Base-by-base conservation (phyloP, 1,140 invertebrate genomes). In the Trichonephila clavipes region DNA sequence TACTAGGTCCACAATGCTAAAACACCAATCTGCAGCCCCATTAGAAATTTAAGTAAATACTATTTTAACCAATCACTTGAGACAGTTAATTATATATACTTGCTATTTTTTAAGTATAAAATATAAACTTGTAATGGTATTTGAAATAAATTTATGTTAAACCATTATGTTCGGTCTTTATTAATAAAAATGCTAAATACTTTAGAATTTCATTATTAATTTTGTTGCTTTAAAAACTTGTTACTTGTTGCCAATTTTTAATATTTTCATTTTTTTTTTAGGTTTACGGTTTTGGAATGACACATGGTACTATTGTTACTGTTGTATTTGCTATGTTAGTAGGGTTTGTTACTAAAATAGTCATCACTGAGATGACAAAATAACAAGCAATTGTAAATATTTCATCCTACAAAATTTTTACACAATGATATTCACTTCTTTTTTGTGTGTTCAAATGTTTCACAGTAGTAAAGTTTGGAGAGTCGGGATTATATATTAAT, bases 321-420 rank as follows among this genome's bases (percentile, higher is more conserved):
- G 94, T 94, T 19, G 87, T 94, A 10, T 93, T 94, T 94, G 94
- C 94, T 3, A 94, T 94, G 62, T 51, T 94, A 18, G 94, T 90
- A 44, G 94, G 83, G 51, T 94, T 94, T 91, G 90, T 91, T 61
- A 51, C 94, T 18, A 87, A 92, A 90, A 90, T 94, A 69, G 83
- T 94, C 21, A 87, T 94, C 34, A 90, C 94, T 21, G 94, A 94
- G 93, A 93, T 94, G 40, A 69, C 86, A 1, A 94, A 91, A 28
- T 94, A 28, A 51, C 72, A 21, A 88, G 21, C 16, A 83, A 6
- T 19, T 19, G 16, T 77, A 34, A 40, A 34, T 40, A 21, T 69
- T 51, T 51, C 10, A 12, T 51, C 7, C 12, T 24, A 24, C 18
- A 77, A 7, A 18, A 19, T 77, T 77, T 77, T 77, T 34, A 28